phyloP scores from a whole-genome alignment of 2,797 vertebrate species.

The Poeciliopsis gracilis region DNA sequence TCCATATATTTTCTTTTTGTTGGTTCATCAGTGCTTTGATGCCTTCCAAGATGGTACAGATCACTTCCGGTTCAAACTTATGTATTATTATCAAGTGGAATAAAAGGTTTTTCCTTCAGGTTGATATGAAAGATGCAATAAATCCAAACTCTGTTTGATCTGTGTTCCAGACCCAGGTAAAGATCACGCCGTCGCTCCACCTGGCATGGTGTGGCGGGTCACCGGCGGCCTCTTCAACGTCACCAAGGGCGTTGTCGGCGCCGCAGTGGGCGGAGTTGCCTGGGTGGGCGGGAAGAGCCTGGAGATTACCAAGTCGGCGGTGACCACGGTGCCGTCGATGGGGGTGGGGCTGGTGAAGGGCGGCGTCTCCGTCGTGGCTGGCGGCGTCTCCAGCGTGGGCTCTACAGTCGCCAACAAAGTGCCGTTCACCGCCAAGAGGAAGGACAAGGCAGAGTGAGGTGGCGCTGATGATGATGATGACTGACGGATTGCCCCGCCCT shows the following conservation, averaged over 20 bases:
- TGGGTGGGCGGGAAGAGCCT: constrained; percentile 85
- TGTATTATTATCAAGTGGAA: background rate
- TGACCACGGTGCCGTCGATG: constrained; percentile 75
- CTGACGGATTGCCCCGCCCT: constrained; percentile 54
- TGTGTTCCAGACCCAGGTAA: constrained; percentile 67
- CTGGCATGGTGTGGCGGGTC: constrained; percentile 79
- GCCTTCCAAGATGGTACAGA: no score
- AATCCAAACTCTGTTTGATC: background rate
- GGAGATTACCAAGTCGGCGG: constrained; percentile 81
- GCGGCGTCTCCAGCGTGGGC: constrained; percentile 79
- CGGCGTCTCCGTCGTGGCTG: constrained; percentile 79
- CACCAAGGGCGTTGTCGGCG: constrained; percentile 82
- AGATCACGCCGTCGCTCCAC: constrained; percentile 65
- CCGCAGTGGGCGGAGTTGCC: constrained; percentile 80
- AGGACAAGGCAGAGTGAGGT: constrained; percentile 84
- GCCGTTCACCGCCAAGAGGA: constrained; percentile 80
- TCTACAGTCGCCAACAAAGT: constrained; percentile 82
- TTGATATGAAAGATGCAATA: background rate
- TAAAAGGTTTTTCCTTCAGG: background rate
- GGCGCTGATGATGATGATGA: constrained; percentile 14
- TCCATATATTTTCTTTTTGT: no score
- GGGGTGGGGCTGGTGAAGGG: constrained; percentile 83
- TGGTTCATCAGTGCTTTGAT: no score
- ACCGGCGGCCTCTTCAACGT: constrained; percentile 80
- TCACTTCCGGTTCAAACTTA: no score